These are phyloP conservation scores for Elegia similella DNA, from an alignment of 2,888 invertebrate species.

Conservation along the genomic window DNA sequence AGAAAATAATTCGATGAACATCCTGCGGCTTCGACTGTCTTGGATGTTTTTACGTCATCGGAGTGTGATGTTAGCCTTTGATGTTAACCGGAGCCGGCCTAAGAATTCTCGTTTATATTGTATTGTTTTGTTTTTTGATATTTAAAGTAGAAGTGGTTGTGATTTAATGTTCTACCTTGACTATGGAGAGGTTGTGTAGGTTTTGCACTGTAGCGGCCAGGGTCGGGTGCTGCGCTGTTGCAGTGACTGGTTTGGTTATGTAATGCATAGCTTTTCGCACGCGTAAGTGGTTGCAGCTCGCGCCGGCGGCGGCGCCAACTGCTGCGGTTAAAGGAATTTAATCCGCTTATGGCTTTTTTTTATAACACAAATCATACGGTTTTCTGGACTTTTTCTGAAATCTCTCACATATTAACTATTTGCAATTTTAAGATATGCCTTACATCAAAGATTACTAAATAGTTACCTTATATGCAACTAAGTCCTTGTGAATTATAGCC, in stretches of 20 bases:
- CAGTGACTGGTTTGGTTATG: slow-evolving; percentile 66
- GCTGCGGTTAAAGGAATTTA: slow-evolving; percentile 44
- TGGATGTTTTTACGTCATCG: slow-evolving; percentile 40
- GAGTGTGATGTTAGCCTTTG: slow-evolving; percentile 32
- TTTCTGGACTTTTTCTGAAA: too few relatives aligned
- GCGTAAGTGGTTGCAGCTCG: slow-evolving; percentile 25
- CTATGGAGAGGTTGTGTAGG: slow-evolving; percentile 2
- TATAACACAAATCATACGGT: too few relatives aligned
- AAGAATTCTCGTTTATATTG: neutral
- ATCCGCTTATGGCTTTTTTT: slow-evolving; percentile 31
- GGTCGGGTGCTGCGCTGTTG: slow-evolving; percentile 34
- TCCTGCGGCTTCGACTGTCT: slow-evolving; percentile 35
- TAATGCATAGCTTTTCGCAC: slow-evolving; percentile 46
- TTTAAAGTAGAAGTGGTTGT: neutral
- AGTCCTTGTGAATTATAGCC: too few relatives aligned
- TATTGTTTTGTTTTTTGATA: neutral
- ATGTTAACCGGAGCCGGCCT: slow-evolving; percentile 32
- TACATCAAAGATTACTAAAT: too few relatives aligned
- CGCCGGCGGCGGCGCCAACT: slow-evolving; percentile 42
- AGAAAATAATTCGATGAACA: slow-evolving; percentile 48
- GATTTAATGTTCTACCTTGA: slow-evolving; percentile 7
- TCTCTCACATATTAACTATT: too few relatives aligned
- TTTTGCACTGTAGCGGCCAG: neutral
- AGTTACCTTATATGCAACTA: too few relatives aligned
- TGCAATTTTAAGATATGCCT: too few relatives aligned